Evolutionary conservation across 2,113 vertebrate species (phyloP), one percentile per base, ranked within the genome.

Genomic region (Chaetodon auriga): DNA sequence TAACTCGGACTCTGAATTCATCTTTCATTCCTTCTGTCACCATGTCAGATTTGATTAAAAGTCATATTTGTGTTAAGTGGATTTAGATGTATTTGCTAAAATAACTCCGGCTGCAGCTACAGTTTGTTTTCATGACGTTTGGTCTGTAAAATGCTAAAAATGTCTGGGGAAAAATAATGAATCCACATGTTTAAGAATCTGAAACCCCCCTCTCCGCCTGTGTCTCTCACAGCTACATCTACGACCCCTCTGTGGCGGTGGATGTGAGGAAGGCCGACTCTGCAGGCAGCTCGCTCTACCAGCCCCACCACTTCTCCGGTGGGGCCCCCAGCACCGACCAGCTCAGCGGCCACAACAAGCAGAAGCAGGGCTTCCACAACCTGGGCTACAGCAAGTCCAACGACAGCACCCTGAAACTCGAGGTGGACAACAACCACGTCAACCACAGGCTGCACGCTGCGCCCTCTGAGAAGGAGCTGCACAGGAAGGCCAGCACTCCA

Each of bases 401-500:
- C 19, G 89, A 92, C 68, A 93, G 92, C 80, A 87, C 91, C 1
- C 89, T 92, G 16, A 96, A 91, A 54, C 86, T 94, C 0, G 94
- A 95, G 87, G 91, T 81, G 10, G 95, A 96, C 90, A 96, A 96
- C 86, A 96, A 96, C 86, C 95, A 94, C 5, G 90, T 95, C 83
- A 96, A 96, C 90, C 36, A 93, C 75, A 75, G 86, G 36, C 87
- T 95, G 69, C 94, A 95, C 36, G 60, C 82, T 0, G 65, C 25
- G 1, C 83, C 85, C 8, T 35, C 60, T 0, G 45, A 18, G 1
- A 78, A 43, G 62, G 87, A 90, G 65, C 51, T 35, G 5, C 74
- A 78, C 49, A 68, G 43, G 21, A 85, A 90, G 63, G 78, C 30
- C 7, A 75, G 61, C 77, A 73, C 71, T 0, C 86, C 80, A 0